Evolutionary conservation across 2,888 invertebrate species (phyloP).

Genomic region (Athalia circularis): DNA sequence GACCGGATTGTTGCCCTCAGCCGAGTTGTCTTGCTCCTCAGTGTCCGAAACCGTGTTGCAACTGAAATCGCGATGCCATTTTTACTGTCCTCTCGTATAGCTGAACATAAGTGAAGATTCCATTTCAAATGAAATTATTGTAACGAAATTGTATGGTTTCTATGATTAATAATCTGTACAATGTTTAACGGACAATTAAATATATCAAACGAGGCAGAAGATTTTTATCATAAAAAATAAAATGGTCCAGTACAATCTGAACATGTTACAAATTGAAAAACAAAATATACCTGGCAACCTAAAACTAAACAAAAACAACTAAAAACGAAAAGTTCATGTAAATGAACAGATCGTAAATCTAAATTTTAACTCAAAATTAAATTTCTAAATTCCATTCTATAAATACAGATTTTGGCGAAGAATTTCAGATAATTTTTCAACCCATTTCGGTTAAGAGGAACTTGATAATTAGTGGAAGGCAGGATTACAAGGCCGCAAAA

Average conservation of each 20-base stretch:
- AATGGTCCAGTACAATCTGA: background rate
- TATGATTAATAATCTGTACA: constrained; percentile 22
- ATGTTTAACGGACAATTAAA: background rate
- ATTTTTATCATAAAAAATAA: no score
- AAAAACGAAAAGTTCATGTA: background rate
- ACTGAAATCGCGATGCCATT: constrained; percentile 10
- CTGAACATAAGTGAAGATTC: background rate
- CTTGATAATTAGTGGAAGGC: background rate
- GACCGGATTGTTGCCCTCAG: constrained; percentile 60
- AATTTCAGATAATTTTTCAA: constrained; percentile 4
- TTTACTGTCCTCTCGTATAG: background rate
- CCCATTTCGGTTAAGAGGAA: background rate
- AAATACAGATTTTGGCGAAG: background rate
- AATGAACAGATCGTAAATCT: constrained; percentile 18
- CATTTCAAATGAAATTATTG: constrained; percentile 2
- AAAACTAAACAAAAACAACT: background rate
- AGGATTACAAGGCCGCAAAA: constrained; percentile 7
- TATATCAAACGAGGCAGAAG: no score
- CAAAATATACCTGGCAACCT: background rate
- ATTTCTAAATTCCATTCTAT: constrained; percentile 25
- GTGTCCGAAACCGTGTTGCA: constrained; percentile 54
- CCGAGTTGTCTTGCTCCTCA: constrained; percentile 60
- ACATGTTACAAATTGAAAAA: background rate
- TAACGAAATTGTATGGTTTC: background rate
- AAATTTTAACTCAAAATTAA: constrained; percentile 5